Base-by-base conservation (phyloP, 1,140 invertebrate species). In the Idris sp. region DNA sequence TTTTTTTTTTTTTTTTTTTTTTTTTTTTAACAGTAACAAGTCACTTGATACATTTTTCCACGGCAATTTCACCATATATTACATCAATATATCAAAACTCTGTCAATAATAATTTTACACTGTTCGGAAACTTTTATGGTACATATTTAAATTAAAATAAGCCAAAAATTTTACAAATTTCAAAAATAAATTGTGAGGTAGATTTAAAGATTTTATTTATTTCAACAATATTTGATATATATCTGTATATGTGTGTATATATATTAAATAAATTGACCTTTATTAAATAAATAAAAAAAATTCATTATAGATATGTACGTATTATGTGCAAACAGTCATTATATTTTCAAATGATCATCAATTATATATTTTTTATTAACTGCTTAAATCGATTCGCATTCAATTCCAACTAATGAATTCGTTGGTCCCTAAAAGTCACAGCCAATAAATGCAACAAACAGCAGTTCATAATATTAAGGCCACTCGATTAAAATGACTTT, bases 371-470 rank as follows among this genome's bases (percentile, higher is more conserved):
- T 4, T 44, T 26, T 41, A 51, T 62, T 46, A 64, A 61, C 13
- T 25, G 14, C 22, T 1, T 25, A 49, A 44, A 31, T 41, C 15
- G 14, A 13, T 46, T 31, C 49, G 18, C 41, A 61, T 43, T 59
- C 33, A 38, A 58, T 51, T 72, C 46, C 40, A 72, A 79, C 67
- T 75, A 73, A 79, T 51, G 59, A 22, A 77, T 74, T 81, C 62
- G 48, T 87, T 88, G 86, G 85, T 88, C 85, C 85, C 85, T 86
- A 86, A 79, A 71, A 82, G 81, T 88, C 86, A 88, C 86, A 88
- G 86, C 86, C 86, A 82, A 84, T 83, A 87, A 88, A 88, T 88
- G 84, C 85, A 86, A 84, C 77, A 74, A 85, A 86, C 80, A 76
- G 68, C 75, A 84, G 76, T 85, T 83, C 81, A 77, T 81, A 71